Conservation (phyloP, 2,113 vertebrate genomes). For the Propithecus coquereli region DNA sequence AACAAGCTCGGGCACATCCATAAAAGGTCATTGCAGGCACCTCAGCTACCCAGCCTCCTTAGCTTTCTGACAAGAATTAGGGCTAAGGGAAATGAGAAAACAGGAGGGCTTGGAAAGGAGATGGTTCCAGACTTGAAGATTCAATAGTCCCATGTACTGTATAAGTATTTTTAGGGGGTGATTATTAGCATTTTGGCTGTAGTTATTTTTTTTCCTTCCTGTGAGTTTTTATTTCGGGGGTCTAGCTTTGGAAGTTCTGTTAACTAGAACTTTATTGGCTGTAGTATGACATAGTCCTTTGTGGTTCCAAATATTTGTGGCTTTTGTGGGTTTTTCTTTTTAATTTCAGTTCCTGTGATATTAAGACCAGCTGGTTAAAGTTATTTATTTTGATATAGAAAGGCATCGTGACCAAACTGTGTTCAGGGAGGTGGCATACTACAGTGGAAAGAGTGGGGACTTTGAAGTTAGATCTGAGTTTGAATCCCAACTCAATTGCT, state of each 20-base stretch:
- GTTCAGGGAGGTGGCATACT: background rate
- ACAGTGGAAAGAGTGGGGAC: background rate
- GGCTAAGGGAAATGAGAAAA: background rate
- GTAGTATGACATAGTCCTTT: conserved; percentile 45
- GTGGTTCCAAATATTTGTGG: conserved; percentile 64
- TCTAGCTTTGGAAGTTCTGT: conserved; percentile 61
- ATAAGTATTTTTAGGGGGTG: background rate
- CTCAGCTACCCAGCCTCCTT: background rate
- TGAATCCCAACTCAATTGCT: background rate
- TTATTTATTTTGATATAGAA: conserved; percentile 64
- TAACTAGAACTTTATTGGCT: conserved; percentile 63
- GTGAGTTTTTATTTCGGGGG: conserved; percentile 40
- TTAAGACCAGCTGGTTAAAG: conserved; percentile 68
- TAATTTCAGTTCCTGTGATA: conserved; percentile 64
- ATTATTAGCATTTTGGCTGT: conserved; percentile 44
- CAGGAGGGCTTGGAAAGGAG: background rate
- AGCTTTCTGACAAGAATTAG: background rate
- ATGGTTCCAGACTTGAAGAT: background rate
- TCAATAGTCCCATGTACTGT: background rate
- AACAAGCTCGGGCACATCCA: conserved; percentile 34
- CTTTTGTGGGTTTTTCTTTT: conserved; percentile 60
- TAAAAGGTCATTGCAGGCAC: conserved; percentile 54
- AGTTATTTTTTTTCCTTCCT: background rate
- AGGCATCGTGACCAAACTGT: conserved; percentile 54
- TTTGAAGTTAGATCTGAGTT: conserved; percentile 15